Evolutionary conservation across 1,140 invertebrate genomes (phyloP).

Genomic region (Bombus haemorrhoidalis): DNA sequence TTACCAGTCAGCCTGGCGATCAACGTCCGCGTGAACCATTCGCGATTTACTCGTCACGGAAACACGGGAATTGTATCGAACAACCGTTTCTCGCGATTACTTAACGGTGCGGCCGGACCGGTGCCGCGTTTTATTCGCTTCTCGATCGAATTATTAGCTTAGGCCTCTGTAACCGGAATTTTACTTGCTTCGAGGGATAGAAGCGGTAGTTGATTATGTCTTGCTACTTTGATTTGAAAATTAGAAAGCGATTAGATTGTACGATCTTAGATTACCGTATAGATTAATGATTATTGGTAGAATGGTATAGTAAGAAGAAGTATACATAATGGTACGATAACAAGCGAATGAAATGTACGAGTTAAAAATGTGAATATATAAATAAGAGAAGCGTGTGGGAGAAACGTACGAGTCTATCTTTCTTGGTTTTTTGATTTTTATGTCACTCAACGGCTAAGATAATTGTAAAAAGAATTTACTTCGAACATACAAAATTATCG

Average conservation of each 20-base stretch:
- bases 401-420: not conserved
- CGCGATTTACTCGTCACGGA: slow-evolving; percentile 44
- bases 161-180: not conserved
- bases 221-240: not conserved
- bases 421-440: not conserved
- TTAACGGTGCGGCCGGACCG: slow-evolving; percentile 21
- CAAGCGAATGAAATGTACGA: too few relatives aligned
- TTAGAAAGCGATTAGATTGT: not conserved
- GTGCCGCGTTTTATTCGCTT: not conserved
- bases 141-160: not conserved
- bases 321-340: not conserved
- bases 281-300: not conserved
- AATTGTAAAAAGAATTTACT: too few relatives aligned
- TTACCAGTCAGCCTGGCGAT: slow-evolving; percentile 1
- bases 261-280: not conserved
- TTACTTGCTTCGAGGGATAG: not conserved
- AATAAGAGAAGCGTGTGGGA: not conserved
- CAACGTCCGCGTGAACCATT: slow-evolving; percentile 20
- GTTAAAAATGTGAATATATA: not conserved
- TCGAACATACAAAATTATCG: too few relatives aligned
- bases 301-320: not conserved
- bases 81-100: slow-evolving; percentile 16
- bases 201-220: not conserved
- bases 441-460: accelerated
- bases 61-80: slow-evolving; percentile 30